These are phyloP conservation scores for Lordiphosa fenestrarum DNA, from an alignment of 2,888 invertebrate species.

Conservation along the genomic window DNA sequence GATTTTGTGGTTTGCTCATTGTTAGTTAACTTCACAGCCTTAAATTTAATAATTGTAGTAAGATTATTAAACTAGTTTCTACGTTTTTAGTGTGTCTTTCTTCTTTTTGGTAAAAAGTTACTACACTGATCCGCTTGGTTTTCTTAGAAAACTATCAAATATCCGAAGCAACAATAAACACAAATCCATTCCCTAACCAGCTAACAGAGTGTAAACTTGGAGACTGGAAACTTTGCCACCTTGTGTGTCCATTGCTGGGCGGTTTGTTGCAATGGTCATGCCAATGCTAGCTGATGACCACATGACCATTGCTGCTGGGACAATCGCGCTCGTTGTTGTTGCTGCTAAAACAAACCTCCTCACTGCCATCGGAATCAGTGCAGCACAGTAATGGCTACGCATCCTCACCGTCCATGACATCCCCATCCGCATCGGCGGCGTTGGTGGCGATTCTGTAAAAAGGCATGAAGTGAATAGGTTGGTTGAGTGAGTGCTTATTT, in stretches of 20 bases:
- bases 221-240: slow-evolving; percentile 20
- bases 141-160: slow-evolving; percentile 30
- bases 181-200: slow-evolving; percentile 15
- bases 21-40: slow-evolving; percentile 61
- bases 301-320: slow-evolving; percentile 59
- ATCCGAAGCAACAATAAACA: slow-evolving; percentile 41
- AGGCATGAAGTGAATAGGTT: slow-evolving; percentile 13
- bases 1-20: slow-evolving; percentile 27
- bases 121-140: slow-evolving; percentile 58
- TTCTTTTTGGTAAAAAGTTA: slow-evolving; percentile 44
- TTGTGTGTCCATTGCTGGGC: slow-evolving; percentile 21
- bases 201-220: not conserved
- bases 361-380: slow-evolving; percentile 78
- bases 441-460: slow-evolving; percentile 75
- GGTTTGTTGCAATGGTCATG: slow-evolving; percentile 27
- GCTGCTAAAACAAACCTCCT: slow-evolving; percentile 67
- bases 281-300: slow-evolving; percentile 65
- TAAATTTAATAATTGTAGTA: slow-evolving; percentile 44
- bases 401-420: slow-evolving; percentile 70
- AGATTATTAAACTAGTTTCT: slow-evolving; percentile 20
- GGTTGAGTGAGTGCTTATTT: not conserved
- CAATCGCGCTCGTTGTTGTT: slow-evolving; percentile 55
- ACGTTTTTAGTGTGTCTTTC: slow-evolving; percentile 30
- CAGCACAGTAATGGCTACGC: slow-evolving; percentile 80
- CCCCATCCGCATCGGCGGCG: slow-evolving; percentile 60